Base-by-base conservation (phyloP, 2,888 invertebrate species). In the Drosophila barbarae region DNA sequence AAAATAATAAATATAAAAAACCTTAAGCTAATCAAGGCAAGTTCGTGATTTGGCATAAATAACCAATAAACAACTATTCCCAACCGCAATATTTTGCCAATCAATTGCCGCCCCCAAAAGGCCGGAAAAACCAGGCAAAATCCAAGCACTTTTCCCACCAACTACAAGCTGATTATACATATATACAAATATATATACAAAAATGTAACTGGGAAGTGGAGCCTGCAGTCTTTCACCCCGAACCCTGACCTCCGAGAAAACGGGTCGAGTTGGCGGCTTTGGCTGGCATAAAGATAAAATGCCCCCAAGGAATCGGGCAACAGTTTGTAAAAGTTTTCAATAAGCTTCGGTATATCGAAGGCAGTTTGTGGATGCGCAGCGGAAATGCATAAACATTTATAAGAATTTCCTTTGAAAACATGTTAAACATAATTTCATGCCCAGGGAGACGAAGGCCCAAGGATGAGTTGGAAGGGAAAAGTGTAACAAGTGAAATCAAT, bases 251-350 rank as follows among this genome's bases (percentile, higher is more conserved):
- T 30, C 28, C 34, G 35, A 52, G 34, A 52, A 38, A 38, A 26
- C 46, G 47, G 32, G 30, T 38, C 30, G 42, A 32, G 61, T 47
- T 47, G 61, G 32, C 54, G 54, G 32, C 54, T 46, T 56, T 41
- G 60, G 59, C 26, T 67, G 73, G 52, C 73, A 65, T 53, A 50
- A 56, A 78, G 75, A 80, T 80, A 77, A 73, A 80, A 80, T 71
- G 73, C 71, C 73, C 77, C 75, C 71, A 57, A 78, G 78, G 73
- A 73, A 72, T 68, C 55, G 35, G 58, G 71, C 71, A 74, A 73
- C 76, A 76, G 70, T 76, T 81, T 77, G 68, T 58, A 66, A 61
- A 81, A 80, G 58, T 80, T 81, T 81, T 78, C 81, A 81, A 82
- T 82, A 82, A 82, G 82, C 80, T 70, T 58, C 51, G 46, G 44